Conservation (phyloP, 2,797 vertebrate genomes). For the Austrolebias charrua region DNA sequence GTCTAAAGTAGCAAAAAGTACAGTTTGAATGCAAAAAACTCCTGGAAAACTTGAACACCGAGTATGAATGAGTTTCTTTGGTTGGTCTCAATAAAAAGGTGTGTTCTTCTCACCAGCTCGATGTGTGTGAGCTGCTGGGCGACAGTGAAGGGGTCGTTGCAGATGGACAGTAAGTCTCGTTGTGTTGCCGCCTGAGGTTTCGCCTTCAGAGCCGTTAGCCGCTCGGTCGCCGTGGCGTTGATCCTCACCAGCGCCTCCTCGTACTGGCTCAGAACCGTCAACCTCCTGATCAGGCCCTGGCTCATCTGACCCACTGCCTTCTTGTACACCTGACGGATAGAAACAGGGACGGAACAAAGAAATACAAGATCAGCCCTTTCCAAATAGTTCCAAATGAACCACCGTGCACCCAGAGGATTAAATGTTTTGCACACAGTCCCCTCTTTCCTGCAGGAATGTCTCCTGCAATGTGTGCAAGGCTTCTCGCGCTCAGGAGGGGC, state of each 20-base stretch:
- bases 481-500: not conserved
- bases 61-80: no score
- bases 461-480: slow-evolving; percentile 10
- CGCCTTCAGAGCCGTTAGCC: slow-evolving; percentile 84
- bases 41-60: no score
- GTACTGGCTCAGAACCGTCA: slow-evolving; percentile 88
- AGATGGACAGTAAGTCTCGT: slow-evolving; percentile 87
- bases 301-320: slow-evolving; percentile 88
- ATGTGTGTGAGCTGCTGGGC: slow-evolving; percentile 96
- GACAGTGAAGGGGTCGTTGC: slow-evolving; percentile 89
- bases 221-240: slow-evolving; percentile 83
- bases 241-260: slow-evolving; percentile 92
- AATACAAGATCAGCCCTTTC: no score
- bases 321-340: slow-evolving; percentile 80
- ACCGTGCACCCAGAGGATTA: not conserved
- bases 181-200: slow-evolving; percentile 90
- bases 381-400: not conserved
- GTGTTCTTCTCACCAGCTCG: slow-evolving; percentile 84
- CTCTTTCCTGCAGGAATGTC: not conserved
- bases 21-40: no score
- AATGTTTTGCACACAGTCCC: not conserved
- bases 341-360: not conserved
- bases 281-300: slow-evolving; percentile 86
- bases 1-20: no score
- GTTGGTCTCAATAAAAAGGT: no score